Conservation (phyloP, 1,140 invertebrate genomes). For the Drosophila seguyi region DNA sequence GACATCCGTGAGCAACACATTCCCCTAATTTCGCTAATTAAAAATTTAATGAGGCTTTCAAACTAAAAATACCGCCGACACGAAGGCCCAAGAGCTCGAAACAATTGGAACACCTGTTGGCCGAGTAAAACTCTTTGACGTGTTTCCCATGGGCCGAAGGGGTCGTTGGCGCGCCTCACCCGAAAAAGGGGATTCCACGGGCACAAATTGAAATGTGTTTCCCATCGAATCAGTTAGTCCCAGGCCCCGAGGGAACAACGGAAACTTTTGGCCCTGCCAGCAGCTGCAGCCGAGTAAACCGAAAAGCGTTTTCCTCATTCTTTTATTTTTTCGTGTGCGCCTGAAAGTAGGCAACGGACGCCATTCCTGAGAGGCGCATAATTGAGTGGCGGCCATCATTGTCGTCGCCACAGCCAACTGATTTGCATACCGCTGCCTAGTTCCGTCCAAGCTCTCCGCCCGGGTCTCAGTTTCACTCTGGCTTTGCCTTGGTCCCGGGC, state of each 20-base stretch:
- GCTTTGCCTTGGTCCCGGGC: constrained; percentile 38
- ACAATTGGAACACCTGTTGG: constrained; percentile 77
- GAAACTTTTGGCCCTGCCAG: constrained; percentile 2
- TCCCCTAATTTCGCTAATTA: constrained; percentile 74
- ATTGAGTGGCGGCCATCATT: constrained; percentile 74
- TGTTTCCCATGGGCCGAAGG: constrained; percentile 61
- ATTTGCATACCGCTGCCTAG: constrained; percentile 46
- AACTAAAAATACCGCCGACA: constrained; percentile 68
- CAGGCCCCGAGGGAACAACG: background rate
- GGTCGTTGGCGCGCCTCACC: constrained; percentile 22
- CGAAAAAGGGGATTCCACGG: constrained; percentile 43
- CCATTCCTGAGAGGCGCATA: constrained; percentile 63
- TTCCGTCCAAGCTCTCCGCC: constrained; percentile 14
- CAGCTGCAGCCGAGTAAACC: constrained; percentile 16
- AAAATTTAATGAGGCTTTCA: constrained; percentile 78
- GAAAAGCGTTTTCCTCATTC: constrained; percentile 18
- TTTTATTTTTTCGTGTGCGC: constrained; percentile 34
- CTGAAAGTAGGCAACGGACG: constrained; percentile 68
- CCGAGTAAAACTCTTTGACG: constrained; percentile 66
- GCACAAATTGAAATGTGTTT: constrained; percentile 67
- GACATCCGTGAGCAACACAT: constrained; percentile 44
- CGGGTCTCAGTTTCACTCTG: constrained; percentile 9
- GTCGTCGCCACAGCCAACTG: constrained; percentile 48
- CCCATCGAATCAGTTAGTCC: constrained; percentile 43
- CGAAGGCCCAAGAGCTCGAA: constrained; percentile 13